phyloP scores from a whole-genome alignment of 1,140 invertebrate species.

The Lysiphlebus fabarum region DNA sequence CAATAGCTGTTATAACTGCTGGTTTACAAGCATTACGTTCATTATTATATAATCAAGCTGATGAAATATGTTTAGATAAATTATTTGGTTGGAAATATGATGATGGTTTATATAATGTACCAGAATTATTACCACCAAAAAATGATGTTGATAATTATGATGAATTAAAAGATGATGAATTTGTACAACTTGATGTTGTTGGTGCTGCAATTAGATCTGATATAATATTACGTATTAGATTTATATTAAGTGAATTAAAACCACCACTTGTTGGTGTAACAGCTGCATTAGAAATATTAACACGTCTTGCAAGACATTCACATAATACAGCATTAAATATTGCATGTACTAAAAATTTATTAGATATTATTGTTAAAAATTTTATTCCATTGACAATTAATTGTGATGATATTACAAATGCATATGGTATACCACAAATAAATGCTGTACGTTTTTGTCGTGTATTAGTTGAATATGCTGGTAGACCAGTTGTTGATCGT shows the following conservation, averaged over 20 bases:
- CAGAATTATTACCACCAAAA: slow-evolving; percentile 60
- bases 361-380: slow-evolving; percentile 58
- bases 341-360: slow-evolving; percentile 57
- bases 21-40: slow-evolving; percentile 70
- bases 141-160: slow-evolving; percentile 60
- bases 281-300: slow-evolving; percentile 69
- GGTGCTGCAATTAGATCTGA: slow-evolving; percentile 73
- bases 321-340: slow-evolving; percentile 60
- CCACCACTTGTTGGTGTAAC: slow-evolving; percentile 65
- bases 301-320: slow-evolving; percentile 66
- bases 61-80: slow-evolving; percentile 73
- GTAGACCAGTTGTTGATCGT: slow-evolving; percentile 36
- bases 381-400: slow-evolving; percentile 58
- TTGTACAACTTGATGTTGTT: slow-evolving; percentile 74
- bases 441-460: slow-evolving; percentile 44
- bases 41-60: slow-evolving; percentile 70
- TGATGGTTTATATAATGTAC: slow-evolving; percentile 47
- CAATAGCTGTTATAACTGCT: slow-evolving; percentile 68
- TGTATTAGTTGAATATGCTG: slow-evolving; percentile 42
- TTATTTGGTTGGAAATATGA: slow-evolving; percentile 64
- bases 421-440: slow-evolving; percentile 40
- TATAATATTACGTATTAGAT: slow-evolving; percentile 70
- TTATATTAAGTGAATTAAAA: slow-evolving; percentile 65
- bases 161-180: slow-evolving; percentile 78
- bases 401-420: slow-evolving; percentile 30